Evolutionary conservation across 1,140 invertebrate species (phyloP), one percentile per base, ranked within the genome.

Genomic region (Dermatophagoides farinae): DNA sequence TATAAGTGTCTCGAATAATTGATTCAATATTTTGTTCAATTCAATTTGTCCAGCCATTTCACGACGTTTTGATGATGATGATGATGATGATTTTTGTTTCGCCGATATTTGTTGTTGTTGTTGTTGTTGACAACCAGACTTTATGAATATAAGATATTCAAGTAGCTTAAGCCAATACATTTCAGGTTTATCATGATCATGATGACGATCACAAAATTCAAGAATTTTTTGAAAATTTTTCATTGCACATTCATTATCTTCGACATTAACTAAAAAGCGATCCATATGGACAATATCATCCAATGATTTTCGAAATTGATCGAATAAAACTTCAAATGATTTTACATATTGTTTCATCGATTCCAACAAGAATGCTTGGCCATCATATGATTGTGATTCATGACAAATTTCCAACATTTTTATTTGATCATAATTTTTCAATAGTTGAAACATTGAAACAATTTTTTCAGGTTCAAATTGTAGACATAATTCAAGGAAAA

Each of bases 341-440:
- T 71, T 73, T 47, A 71, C 68, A 53, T 76, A 71, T 64, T 78
- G 73, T 22, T 77, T 75, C 25, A 72, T 71, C 64, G 76, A 76
- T 65, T 80, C 78, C 38, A 79, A 65, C 10, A 80, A 64, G 63
- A 71, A 78, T 0, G 76, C 76, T 49, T 71, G 73, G 25, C 76
- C 76, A 57, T 78, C 75, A 16, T 71, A 70, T 37, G 74, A 62
- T 52, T 75, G 70, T 61, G 74, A 68, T 58, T 70, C 68, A 57
- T 66, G 62, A 47, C 70, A 71, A 25, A 76, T 72, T 64, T 71
- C 20, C 39, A 18, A 38, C 8, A 59, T 43, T 38, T 39, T 51
- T 12, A 20, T 23, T 41, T 58, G 31, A 18, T 52, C 49, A 25
- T 22, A 39, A n/a, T 55, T 23, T 39, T 39, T 14, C 14, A 55